Base-by-base conservation (phyloP, 1,140 invertebrate genomes). In the Acromyrmex charruanus region DNA sequence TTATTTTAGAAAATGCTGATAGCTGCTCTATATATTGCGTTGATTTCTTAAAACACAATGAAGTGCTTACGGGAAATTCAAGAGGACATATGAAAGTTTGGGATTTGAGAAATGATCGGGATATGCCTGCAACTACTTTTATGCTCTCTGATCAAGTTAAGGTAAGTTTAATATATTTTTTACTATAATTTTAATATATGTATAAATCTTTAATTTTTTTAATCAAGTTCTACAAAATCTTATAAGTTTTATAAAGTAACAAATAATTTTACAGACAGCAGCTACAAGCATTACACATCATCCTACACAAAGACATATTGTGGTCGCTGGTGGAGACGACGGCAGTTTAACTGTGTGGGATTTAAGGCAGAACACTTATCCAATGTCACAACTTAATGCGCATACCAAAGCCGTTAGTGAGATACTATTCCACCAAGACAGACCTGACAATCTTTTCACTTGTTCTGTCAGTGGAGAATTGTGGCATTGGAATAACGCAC, bases 321-420 rank as follows among this genome's bases (percentile, higher is more conserved):
- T 98, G 0, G 96, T 98, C 1, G 97, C 98, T 35, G 98, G 98
- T 61, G 97, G 97, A 91, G 98, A 98, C 90, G 98, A 98, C 91
- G 97, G 96, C 81, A 97, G 97, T 31, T 94, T 98, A 28, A 98
- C 98, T n/a, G 97, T 98, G 2, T 99, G 98, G 98, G 98, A 99
- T 95, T 95, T 99, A 82, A 95, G 98, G 44, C 97, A 98, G 87
- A 97, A 98, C 49, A 97, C 97, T 4, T 98, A 97, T 92, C 98
- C 98, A 3, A 97, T 98, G 59, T 98, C 97, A 1, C 95, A 98
- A 84, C 94, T 98, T 1, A 97, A 97, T 88, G 98, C 97, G 16
- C 98, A 99, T 93, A 95, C 96, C 0, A 97, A 96, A 77, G 95
- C 97, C 53, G 97, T 99, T 14, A 97, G 96, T 65, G 98, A 98